Evolutionary conservation across 2,113 vertebrate genomes (phyloP), one percentile per base, ranked within the genome.

Genomic region (Baryphthengus martii): DNA sequence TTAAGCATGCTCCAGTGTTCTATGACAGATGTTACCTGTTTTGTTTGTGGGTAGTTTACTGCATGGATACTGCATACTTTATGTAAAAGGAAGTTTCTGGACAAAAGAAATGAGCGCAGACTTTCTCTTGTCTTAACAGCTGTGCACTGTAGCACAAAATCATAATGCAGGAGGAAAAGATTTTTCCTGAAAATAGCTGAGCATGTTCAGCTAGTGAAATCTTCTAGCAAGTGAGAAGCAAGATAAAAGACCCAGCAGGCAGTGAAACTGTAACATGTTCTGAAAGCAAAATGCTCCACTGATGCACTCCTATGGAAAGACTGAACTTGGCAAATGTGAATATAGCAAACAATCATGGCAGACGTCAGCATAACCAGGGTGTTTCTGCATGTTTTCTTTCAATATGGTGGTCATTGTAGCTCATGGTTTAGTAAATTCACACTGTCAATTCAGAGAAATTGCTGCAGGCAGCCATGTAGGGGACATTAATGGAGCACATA

Each of bases 271-370:
- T 15, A 80, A 26, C 26, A n/a, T 26, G 12, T 45, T 15, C 80
- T 89, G 84, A 83, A 88, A 75, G 2, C 1, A 3, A 89, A 79
- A 80, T 61, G 44, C 29, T 82, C 44, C 68, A 39, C 33, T 39
- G 35, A 26, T 70, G 35, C 33, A 42, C 86, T 89, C 55, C 58
- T 28, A 1, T 35, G 21, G 44, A 67, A 85, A 79, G 33, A 59
- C 35, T 67, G 31, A 85, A 63, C 0, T 1, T 63, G 18, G 62
- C 58, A 83, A 39, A 42, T 0, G 0, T 61, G 44, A 80, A 61
- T 9, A 20, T 5, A 59, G 19, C 2, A n/a, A 59, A 55, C 2
- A 63, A 17, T 33, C 47, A 76, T 8, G 35, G 6, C 23, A 89
- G 33, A 23, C 11, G 83, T n/a, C 40, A 55, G 37, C 23, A 45